phyloP scores from a whole-genome alignment of 2,797 vertebrate genomes.

The Pseudocheirus occidentalis region DNA sequence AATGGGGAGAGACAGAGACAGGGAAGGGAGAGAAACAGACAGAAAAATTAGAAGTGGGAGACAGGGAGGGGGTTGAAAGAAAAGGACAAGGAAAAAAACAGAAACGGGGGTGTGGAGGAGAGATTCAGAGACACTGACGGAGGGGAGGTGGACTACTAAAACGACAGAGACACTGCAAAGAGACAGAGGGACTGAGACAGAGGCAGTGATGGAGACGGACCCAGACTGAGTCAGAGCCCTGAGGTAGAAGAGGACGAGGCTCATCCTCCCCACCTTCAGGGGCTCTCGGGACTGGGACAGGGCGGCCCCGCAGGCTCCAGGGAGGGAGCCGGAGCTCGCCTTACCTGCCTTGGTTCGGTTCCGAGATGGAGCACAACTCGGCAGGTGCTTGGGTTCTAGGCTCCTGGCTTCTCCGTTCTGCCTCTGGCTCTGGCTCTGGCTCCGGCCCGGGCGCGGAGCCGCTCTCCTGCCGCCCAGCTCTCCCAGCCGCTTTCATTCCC shows the following conservation, averaged over 20 bases:
- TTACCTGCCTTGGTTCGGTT: background rate
- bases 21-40: background rate
- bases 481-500: constrained; percentile 45
- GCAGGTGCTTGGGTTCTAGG: background rate
- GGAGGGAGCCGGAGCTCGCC: background rate
- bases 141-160: background rate
- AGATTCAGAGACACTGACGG: background rate
- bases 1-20: background rate
- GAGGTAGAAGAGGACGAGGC: background rate
- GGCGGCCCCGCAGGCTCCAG: background rate
- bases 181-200: constrained; percentile 50
- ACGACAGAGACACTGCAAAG: background rate
- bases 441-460: constrained; percentile 25
- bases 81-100: background rate
- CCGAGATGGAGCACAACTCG: background rate
- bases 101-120: background rate
- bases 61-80: background rate
- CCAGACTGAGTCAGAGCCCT: constrained; percentile 34
- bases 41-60: background rate
- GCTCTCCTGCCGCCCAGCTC: constrained; percentile 12
- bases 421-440: constrained; percentile 7
- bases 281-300: constrained; percentile 26
- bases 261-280: constrained; percentile 3
- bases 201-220: constrained; percentile 35
- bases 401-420: background rate